Evolutionary conservation across 2,797 vertebrate species (phyloP).

Genomic region (Microcaecilia unicolor): DNA sequence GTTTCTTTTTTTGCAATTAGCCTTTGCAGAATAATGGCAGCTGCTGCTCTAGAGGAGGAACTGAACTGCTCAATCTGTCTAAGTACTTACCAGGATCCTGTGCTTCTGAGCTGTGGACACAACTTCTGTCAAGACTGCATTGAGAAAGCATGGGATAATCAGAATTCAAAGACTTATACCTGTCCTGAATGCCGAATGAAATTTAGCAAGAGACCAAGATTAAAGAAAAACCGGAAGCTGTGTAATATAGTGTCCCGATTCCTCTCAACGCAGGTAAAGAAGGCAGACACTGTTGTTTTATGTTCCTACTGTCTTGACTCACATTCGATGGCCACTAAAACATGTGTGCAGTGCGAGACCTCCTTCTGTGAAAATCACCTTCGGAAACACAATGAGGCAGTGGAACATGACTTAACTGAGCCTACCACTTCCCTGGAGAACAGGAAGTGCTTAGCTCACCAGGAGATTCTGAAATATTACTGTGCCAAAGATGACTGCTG

Average conservation of each 20-base stretch:
- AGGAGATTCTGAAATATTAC: constrained; percentile 43
- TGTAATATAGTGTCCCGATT: constrained; percentile 47
- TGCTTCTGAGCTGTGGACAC: constrained; percentile 58
- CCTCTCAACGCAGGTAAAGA: constrained; percentile 1
- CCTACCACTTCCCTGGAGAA: constrained; percentile 5
- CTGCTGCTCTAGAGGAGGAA: constrained; percentile 22
- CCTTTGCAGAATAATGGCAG: background rate
- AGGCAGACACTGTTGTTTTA: background rate
- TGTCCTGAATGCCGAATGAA: constrained; percentile 56
- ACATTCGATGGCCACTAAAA: constrained; percentile 32
- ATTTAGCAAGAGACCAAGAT: constrained; percentile 15
- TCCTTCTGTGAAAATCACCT: constrained; percentile 51
- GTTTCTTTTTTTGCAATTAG: background rate
- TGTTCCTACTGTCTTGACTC: constrained; percentile 50
- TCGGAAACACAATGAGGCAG: constrained; percentile 42
- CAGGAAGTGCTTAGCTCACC: constrained; percentile 37
- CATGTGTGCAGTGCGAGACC: constrained; percentile 54
- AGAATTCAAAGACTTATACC: constrained; percentile 1
- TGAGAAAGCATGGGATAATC: constrained; percentile 21
- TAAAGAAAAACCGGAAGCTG: constrained; percentile 59
- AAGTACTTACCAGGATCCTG: constrained; percentile 41
- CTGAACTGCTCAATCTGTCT: constrained; percentile 63
- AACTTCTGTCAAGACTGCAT: constrained; percentile 57
- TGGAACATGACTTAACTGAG: constrained; percentile 36
- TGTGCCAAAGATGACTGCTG: constrained; percentile 43